Base-by-base conservation (phyloP, 1,140 invertebrate genomes). In the Cephus cinctus region DNA sequence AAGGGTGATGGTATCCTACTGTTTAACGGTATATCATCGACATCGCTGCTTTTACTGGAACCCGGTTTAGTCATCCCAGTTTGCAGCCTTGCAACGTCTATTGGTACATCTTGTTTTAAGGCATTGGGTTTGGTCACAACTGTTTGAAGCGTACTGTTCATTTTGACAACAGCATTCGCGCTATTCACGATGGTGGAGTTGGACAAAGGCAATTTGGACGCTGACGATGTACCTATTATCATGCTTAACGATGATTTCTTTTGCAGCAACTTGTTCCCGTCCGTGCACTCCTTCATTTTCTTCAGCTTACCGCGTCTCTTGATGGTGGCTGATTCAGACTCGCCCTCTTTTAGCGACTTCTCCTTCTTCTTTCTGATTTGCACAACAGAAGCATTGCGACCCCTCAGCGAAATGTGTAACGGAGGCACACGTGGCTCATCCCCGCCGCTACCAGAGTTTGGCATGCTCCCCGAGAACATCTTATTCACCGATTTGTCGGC, bases 361-460 rank as follows among this genome's bases (percentile, higher is more conserved):
- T 87, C 87, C 56, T 88, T 86, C 55, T 88, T 88, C 46, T 86
- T 86, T 11, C 86, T 85, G 59, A 86, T 88, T 50, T 89, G 89
- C 39, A 94, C 91, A 22, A 94, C 89, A n/a, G 88, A 88, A 11
- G 88, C 87, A 73, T 92, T 92, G 34, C 88, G 78, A 5, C 91
- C 91, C 51, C 90, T 79, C 36, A 95, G 73, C 40, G 90, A 92
- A 59, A 95, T 94, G 65, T 94, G 92, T 60, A 95, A 76, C 2
- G 92, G 92, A 16, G 92, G 92, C 14, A 95, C 91, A 47, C 90
- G 78, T 1, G 87, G 85, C 60, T 92, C 90, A 47, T 85, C 85
- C 1, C 80, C 80, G 12, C 16, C 43, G 11, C 36, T 22, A 35
- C 5, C 43, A 16, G 57, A 35, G 32, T 31, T 42, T 16, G 45